phyloP scores from a whole-genome alignment of 2,888 invertebrate genomes.

The Acleris sparsana region DNA sequence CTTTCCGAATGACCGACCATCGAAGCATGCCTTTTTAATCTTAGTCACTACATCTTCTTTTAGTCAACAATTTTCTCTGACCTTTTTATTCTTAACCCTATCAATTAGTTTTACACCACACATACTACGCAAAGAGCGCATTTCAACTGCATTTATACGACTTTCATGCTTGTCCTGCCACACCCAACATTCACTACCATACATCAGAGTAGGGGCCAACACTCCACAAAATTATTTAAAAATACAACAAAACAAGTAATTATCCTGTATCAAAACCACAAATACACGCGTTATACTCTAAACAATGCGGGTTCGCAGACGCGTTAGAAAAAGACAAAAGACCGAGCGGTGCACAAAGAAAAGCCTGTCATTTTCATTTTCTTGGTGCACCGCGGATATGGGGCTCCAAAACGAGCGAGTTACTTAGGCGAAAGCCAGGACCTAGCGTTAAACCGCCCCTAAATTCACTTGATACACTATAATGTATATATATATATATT shows the following conservation, averaged over 20 bases:
- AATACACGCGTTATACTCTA: slow-evolving; percentile 20
- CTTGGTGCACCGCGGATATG: slow-evolving; percentile 57
- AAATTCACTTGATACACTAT: not conserved
- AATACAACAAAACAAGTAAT: not conserved
- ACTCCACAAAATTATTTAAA: not conserved
- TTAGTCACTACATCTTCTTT: no score
- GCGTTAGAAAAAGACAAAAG: slow-evolving; percentile 44
- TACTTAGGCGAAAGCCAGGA: not conserved
- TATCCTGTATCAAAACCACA: slow-evolving; percentile 4
- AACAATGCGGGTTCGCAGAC: slow-evolving; percentile 38
- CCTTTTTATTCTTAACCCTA: no score
- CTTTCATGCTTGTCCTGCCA: no score
- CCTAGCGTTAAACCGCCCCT: not conserved
- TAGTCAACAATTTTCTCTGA: no score
- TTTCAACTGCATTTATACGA: no score
- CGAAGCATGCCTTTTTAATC: no score
- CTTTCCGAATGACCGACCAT: no score
- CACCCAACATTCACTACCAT: no score
- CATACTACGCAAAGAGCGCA: no score
- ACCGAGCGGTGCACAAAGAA: slow-evolving; percentile 61
- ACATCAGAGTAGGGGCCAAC: no score
- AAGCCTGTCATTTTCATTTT: slow-evolving; percentile 73
- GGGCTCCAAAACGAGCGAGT: slow-evolving; percentile 45
- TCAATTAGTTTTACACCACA: no score
- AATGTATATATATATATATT: no score